These are phyloP conservation scores for Leptinotarsa haldemani DNA, from an alignment of 2,888 invertebrate species.

Conservation along the genomic window DNA sequence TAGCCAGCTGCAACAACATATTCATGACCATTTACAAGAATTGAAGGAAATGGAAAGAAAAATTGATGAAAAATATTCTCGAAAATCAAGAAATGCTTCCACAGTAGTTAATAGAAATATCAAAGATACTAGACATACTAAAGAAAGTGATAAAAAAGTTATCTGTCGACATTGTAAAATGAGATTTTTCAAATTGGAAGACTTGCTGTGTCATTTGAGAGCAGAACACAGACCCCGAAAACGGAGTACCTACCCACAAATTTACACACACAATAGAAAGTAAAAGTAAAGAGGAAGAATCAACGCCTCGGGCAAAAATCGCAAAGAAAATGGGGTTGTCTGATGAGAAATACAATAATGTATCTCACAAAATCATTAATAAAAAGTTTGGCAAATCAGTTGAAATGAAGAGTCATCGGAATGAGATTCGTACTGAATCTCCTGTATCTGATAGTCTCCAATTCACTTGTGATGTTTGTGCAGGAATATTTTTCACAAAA, in stretches of 20 bases:
- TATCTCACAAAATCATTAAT: not conserved
- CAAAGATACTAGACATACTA: no score
- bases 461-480: not conserved
- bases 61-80: not conserved
- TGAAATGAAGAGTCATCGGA: not conserved
- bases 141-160: not conserved
- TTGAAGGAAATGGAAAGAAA: not conserved
- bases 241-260: not conserved
- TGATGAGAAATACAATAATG: not conserved
- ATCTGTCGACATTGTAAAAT: not conserved
- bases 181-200: not conserved
- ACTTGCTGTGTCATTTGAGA: constrained; percentile 9
- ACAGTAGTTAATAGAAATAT: not conserved
- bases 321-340: not conserved
- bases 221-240: constrained; percentile 3
- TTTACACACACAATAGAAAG: not conserved
- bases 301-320: not conserved
- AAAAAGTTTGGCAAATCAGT: not conserved
- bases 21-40: not conserved
- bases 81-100: not conserved
- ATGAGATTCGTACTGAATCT: not conserved
- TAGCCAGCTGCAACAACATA: not conserved
- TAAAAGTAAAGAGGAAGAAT: not conserved
- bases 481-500: not conserved
- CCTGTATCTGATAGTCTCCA: not conserved